Base-by-base conservation (phyloP, 2,797 vertebrate genomes). In the Aplochiton taeniatus region DNA sequence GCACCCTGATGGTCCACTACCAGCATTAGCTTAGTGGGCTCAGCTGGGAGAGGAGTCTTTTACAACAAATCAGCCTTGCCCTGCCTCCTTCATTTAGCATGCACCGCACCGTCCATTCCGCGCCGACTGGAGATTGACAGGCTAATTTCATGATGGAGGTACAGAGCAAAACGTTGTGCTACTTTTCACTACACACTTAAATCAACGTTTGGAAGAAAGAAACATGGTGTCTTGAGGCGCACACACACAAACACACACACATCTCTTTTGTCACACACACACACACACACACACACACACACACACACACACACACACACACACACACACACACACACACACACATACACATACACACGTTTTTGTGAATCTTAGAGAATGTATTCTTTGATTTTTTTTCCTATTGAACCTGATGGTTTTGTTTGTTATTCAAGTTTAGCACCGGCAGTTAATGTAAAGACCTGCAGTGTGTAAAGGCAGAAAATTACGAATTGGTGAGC, bases 1-100 rank as follows among this genome's bases (percentile, higher is more conserved):
- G 78, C 76, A 85, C 61, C 76, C 83, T 83, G 83, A 87, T 88
- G 82, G 78, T 73, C 77, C 78, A 86, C 75, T 82, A 78, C 83
- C 42, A 71, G 76, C 73, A 76, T 74, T 82, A 80, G 76, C 80
- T 77, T 69, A 74, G 63, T 58, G 57, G 55, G 65, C 43, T 63
- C 48, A 61, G 14, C 77, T 65, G 51, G 45, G 61, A 75, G 74
- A 69, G 71, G 72, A 64, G 8, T 41, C 61, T 68, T 72, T 66
- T 13, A 17, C 48, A 16, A 52, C 61, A 49, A 62, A 74, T 81
- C 44, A 17, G 65, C 74, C 62, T 59, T 57, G 53, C 52, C 42
- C 45, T 70, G 9, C 72, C 76, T 72, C 58, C 57, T 68, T 57
- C 57, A 61, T 58, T 85, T 80, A 82, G 68, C 58, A 50, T 54